Evolutionary conservation across 1,140 invertebrate genomes (phyloP).

Genomic region (Formica exsecta): DNA sequence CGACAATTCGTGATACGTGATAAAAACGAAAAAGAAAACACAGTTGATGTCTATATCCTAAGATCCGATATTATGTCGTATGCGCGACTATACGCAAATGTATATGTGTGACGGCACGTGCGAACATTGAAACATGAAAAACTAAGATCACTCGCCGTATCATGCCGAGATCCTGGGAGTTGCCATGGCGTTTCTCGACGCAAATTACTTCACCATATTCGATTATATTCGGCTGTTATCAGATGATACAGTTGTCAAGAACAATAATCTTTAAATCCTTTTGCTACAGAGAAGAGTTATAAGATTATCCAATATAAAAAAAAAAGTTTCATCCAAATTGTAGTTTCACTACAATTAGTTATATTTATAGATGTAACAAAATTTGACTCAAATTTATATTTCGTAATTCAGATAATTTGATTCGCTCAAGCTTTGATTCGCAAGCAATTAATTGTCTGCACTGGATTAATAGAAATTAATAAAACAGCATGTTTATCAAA

Average conservation of each 20-base stretch:
- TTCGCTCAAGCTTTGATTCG: neutral
- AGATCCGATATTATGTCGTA: conserved; percentile 44
- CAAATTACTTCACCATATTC: neutral
- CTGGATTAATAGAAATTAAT: neutral
- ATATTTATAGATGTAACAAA: neutral
- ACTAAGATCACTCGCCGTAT: neutral
- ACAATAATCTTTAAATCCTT: neutral
- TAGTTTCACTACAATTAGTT: neutral
- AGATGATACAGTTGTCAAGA: neutral
- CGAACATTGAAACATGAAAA: neutral
- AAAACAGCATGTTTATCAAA: neutral
- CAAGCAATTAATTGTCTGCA: neutral
- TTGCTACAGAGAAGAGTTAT: neutral
- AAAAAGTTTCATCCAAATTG: neutral
- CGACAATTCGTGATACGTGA: conserved; percentile 28
- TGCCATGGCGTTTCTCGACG: neutral
- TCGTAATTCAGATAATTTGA: neutral
- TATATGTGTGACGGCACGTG: conserved; percentile 26
- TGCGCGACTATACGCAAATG: conserved; percentile 23
- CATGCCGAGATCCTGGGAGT: neutral
- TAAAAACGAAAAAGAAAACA: conserved; percentile 9
- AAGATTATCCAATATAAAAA: neutral
- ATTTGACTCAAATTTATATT: neutral
- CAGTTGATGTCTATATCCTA: conserved; percentile 51
- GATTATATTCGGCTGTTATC: neutral